These are phyloP conservation scores for Drosophila tripunctata DNA, from an alignment of 2,888 invertebrate genomes.

Conservation along the genomic window DNA sequence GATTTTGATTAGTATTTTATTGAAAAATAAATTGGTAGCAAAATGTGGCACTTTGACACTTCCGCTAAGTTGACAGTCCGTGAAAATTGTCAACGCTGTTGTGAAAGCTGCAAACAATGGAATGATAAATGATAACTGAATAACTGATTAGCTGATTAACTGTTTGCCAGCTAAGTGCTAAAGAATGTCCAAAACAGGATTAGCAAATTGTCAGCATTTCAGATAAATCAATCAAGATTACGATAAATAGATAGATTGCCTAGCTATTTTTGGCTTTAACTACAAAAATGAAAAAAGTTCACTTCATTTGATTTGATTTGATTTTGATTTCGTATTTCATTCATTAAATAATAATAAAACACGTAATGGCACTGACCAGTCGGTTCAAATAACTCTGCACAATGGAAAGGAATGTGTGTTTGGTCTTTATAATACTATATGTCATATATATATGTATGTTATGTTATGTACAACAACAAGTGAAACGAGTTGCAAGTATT, in stretches of 20 bases:
- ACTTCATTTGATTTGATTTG: conserved; percentile 24
- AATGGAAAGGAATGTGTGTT: conserved; percentile 67
- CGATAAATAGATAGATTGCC: conserved; percentile 62
- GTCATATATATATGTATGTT: no score
- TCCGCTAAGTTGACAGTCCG: conserved; percentile 81
- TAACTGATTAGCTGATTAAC: neutral
- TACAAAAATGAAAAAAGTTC: conserved; percentile 9
- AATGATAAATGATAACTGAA: conserved; percentile 62
- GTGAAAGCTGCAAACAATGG: conserved; percentile 69
- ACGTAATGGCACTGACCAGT: conserved; percentile 55
- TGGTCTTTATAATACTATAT: conserved; percentile 4
- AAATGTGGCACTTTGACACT: conserved; percentile 63
- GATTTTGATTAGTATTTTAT: conserved; percentile 21
- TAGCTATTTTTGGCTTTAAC: conserved; percentile 48
- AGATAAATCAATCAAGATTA: conserved; percentile 79
- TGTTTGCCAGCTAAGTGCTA: conserved; percentile 68
- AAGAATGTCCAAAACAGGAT: conserved; percentile 77
- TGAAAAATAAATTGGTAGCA: conserved; percentile 18
- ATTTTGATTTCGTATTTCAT: no score
- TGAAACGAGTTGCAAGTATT: conserved; percentile 39
- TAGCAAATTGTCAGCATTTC: conserved; percentile 49
- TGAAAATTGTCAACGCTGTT: conserved; percentile 74
- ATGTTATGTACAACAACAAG: no score
- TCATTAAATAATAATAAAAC: conserved; percentile 46
- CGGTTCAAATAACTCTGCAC: conserved; percentile 64